These are phyloP conservation scores for Hirudinaria manillensis DNA, from an alignment of 2,888 invertebrate species.

Conservation along the genomic window DNA sequence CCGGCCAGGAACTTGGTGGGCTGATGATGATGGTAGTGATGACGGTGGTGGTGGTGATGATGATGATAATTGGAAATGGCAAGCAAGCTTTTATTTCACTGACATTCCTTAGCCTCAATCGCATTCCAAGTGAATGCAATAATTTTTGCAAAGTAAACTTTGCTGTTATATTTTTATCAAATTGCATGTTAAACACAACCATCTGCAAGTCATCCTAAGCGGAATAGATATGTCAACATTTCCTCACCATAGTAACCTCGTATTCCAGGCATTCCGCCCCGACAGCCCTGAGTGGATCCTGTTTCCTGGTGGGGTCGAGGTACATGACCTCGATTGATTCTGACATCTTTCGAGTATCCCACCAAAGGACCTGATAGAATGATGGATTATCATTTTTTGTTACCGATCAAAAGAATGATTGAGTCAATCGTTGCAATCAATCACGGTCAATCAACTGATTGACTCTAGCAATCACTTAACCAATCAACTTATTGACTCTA, in stretches of 20 bases:
- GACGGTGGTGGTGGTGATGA: neutral
- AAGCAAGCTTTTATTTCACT: neutral
- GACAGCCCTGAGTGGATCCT: slow-evolving; percentile 64
- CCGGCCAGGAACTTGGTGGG: slow-evolving; percentile 77
- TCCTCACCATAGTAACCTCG: slow-evolving; percentile 66
- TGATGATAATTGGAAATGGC: neutral
- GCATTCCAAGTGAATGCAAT: too few relatives aligned
- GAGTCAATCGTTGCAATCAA: neutral
- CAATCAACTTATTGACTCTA: neutral
- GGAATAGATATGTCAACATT: too few relatives aligned
- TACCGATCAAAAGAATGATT: neutral
- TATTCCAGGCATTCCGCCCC: slow-evolving; percentile 75
- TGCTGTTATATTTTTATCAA: neutral
- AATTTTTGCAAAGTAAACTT: too few relatives aligned
- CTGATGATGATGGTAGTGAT: slow-evolving; percentile 41
- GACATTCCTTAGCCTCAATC: neutral
- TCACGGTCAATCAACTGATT: too few relatives aligned
- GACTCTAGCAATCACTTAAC: neutral
- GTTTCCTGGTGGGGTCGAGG: slow-evolving; percentile 65
- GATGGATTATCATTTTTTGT: neutral
- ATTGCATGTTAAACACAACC: too few relatives aligned
- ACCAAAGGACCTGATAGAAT: slow-evolving; percentile 63
- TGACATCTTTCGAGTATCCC: slow-evolving; percentile 72
- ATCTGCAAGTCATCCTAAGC: slow-evolving; percentile 3
- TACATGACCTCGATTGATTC: slow-evolving; percentile 68